Percentiles rank a stretch among this genome's conserved stretches.
phyloP scores from a whole-genome alignment of 2,888 invertebrate species.

The Hirtodrosophila trivittata region DNA sequence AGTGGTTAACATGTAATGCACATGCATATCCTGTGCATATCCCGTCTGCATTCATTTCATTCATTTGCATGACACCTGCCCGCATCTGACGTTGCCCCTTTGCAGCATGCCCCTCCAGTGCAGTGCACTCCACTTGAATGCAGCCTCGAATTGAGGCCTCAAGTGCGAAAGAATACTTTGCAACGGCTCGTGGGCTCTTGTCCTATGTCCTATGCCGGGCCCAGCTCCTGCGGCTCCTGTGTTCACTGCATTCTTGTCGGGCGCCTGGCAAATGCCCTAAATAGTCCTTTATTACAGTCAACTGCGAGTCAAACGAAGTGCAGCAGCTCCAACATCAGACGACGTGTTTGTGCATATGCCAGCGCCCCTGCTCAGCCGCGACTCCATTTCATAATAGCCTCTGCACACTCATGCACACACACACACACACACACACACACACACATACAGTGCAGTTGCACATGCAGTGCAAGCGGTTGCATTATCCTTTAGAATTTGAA shows the following conservation, averaged over 20 bases:
- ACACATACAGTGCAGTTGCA: conserved; percentile 57
- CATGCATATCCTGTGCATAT: conserved; percentile 20
- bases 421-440: conserved; percentile 1
- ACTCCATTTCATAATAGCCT: conserved; percentile 1
- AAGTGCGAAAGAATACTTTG: conserved; percentile 68
- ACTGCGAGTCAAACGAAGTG: conserved; percentile 77
- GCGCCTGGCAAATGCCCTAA: conserved; percentile 49
- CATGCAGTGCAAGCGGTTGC: conserved; percentile 71
- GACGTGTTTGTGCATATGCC: conserved; percentile 66
- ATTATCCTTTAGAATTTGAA: conserved; percentile 72
- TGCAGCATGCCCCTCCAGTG: conserved; percentile 10
- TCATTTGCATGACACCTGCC: conserved; percentile 42
- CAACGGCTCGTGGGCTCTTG: conserved; percentile 16
- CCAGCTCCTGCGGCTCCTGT: conserved; percentile 14
- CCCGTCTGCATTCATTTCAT: conserved; percentile 14
- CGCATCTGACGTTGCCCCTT: too few species aligned
- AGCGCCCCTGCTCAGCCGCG: conserved; percentile 10
- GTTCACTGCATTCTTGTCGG: conserved; percentile 34
- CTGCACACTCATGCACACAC: not conserved
- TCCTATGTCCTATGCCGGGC: not conserved
- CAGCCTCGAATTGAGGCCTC: conserved; percentile 56
- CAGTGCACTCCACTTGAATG: conserved; percentile 56
- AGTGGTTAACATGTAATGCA: conserved; percentile 36
- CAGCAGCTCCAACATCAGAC: conserved; percentile 47
- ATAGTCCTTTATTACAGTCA: conserved; percentile 81